Evolutionary conservation across 2,888 invertebrate genomes (phyloP).

Genomic region (Drosophila anceps): DNA sequence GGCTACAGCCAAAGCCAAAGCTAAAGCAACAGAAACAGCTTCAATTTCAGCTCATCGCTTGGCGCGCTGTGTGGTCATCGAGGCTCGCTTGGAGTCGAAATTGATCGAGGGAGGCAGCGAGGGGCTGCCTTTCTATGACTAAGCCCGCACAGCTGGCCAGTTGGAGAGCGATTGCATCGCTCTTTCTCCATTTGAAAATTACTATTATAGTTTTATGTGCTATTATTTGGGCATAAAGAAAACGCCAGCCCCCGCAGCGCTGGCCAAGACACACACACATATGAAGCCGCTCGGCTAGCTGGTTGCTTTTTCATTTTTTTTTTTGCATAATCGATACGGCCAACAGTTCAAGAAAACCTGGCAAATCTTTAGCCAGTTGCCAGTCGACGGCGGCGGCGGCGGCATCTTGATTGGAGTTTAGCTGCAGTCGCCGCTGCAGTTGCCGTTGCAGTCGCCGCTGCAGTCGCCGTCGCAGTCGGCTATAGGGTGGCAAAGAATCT

Average conservation of each 20-base stretch:
- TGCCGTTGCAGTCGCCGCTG: background rate
- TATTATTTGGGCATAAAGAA: conserved; percentile 78
- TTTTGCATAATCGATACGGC: conserved; percentile 71
- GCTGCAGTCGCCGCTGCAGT: conserved; percentile 18
- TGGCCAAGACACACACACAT: conserved; percentile 61
- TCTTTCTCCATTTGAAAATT: conserved; percentile 78
- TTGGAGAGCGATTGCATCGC: conserved; percentile 68
- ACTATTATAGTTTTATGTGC: conserved; percentile 81
- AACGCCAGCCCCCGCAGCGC: conserved; percentile 76
- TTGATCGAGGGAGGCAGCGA: conserved; percentile 5
- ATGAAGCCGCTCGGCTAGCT: conserved; percentile 34
- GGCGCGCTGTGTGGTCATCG: conserved; percentile 69
- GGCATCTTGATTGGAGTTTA: conserved; percentile 73
- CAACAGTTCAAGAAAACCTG: conserved; percentile 47
- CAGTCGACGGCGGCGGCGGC: conserved; percentile 39
- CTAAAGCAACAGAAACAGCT: conserved; percentile 33
- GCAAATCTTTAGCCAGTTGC: conserved; percentile 51
- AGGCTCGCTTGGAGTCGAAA: conserved; percentile 26
- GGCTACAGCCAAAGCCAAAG: conserved; percentile 37
- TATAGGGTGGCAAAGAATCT: conserved; percentile 65
- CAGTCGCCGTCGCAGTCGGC: conserved; percentile 29
- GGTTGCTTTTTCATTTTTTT: background rate
- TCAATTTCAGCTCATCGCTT: conserved; percentile 57
- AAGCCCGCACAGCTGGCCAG: conserved; percentile 73
- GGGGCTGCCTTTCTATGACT: conserved; percentile 72